Evolutionary conservation across 2,797 vertebrate genomes (phyloP), one percentile per base, ranked within the genome.

Genomic region (Acanthopagrus latus): DNA sequence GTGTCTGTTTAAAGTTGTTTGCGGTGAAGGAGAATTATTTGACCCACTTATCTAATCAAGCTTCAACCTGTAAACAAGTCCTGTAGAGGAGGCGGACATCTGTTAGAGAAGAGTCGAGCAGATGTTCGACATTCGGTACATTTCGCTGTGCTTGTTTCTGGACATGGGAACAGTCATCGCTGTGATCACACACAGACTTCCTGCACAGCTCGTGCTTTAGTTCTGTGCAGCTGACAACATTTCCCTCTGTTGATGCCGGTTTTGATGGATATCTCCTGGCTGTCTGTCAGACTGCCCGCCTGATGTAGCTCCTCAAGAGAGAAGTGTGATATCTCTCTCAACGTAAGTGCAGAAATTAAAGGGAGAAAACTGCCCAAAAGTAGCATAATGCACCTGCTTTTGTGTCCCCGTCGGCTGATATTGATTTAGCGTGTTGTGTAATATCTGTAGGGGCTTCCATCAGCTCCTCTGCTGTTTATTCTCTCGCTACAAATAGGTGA

Each of bases 1-100:
- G 75, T 38, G 55, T 73, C 69, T 80, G 41, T 62, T 23, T 58
- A 86, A 88, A 82, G 33, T 72, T 76, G 66, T 77, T 59, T 62
- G 57, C 27, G 2, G 56, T 38, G 25, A 69, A 65, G 23, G 66
- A 64, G 55, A 80, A 50, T 60, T 65, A 68, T 75, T 77, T 23
- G 84, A 83, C 92, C 91, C 81, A 89, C 52, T 91, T 92, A 85
- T 90, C 84, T 85, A 93, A 87, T 93, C 83, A 89, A 89, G 93
- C 88, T 88, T 71, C 86, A 90, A 90, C 84, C 88, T 85, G 84
- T 91, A 91, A 94, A 93, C 86, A 90, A 76, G 55, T 75, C 55
- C 81, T 75, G 79, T 60, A 78, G 81, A 85, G 69, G 79, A 81
- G 83, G 83, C 58, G 10, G 85, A 82, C 91, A 93, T 92, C 89